Conservation (phyloP, 2,797 vertebrate species). For the Pantherophis vulpinus region DNA sequence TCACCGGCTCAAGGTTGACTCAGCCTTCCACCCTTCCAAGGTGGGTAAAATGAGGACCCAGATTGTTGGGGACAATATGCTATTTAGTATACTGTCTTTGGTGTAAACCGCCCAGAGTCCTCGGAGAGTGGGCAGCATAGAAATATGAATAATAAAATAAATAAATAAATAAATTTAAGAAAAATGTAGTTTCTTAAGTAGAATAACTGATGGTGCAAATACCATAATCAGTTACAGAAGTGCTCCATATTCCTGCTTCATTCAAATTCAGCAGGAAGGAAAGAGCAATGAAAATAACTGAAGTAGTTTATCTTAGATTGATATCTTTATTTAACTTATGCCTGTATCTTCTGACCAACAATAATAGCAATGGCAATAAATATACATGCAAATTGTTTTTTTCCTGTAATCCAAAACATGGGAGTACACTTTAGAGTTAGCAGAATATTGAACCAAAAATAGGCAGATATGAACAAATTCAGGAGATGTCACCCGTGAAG, state of each 20-base stretch:
- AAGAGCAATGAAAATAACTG: neutral
- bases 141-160: too few relatives aligned
- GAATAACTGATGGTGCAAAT: neutral
- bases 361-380: neutral
- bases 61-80: too few relatives aligned
- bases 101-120: too few relatives aligned
- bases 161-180: too few relatives aligned
- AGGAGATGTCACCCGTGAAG: neutral
- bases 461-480: neutral
- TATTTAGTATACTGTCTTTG: too few relatives aligned
- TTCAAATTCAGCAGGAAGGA: neutral
- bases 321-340: neutral
- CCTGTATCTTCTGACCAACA: neutral
- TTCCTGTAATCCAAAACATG: neutral
- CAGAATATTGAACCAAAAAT: neutral
- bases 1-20: too few relatives aligned
- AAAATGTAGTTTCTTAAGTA: too few relatives aligned
- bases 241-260: neutral
- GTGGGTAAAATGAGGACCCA: too few relatives aligned
- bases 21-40: too few relatives aligned
- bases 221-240: neutral
- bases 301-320: neutral
- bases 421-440: neutral
- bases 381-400: neutral
- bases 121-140: too few relatives aligned